phyloP scores from a whole-genome alignment of 2,113 vertebrate species.

The Colossoma macropomum region DNA sequence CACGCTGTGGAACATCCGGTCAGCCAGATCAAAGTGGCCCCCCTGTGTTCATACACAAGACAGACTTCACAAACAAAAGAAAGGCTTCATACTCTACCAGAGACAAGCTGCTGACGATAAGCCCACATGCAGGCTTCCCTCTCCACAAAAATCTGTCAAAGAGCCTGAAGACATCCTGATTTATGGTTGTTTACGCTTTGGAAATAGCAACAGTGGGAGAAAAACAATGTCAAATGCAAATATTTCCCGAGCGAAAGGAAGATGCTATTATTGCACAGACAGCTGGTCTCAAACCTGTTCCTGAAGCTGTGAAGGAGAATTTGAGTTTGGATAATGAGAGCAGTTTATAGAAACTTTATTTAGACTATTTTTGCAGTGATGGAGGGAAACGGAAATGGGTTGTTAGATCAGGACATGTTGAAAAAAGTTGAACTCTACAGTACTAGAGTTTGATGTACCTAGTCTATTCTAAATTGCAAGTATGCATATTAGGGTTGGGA shows the following conservation, averaged over 20 bases:
- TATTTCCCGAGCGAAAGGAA: neutral
- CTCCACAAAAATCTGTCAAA: neutral
- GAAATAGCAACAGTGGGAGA: slow-evolving; percentile 2
- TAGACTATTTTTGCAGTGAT: neutral
- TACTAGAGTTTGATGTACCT: no score
- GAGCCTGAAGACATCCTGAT: slow-evolving; percentile 7
- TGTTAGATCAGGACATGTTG: no score
- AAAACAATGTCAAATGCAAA: slow-evolving; percentile 34
- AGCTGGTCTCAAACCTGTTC: slow-evolving; percentile 10
- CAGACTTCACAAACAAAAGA: slow-evolving; percentile 1
- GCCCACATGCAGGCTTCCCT: neutral
- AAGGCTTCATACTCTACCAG: neutral
- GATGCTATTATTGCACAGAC: slow-evolving; percentile 6
- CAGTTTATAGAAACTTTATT: neutral
- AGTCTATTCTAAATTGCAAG: no score
- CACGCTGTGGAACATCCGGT: slow-evolving; percentile 98
- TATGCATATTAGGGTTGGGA: no score
- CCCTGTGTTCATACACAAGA: slow-evolving; percentile 76
- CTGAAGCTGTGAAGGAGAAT: neutral
- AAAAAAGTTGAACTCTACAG: no score
- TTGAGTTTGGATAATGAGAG: neutral
- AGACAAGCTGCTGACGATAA: neutral
- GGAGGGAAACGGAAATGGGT: neutral
- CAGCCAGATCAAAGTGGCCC: slow-evolving; percentile 96
- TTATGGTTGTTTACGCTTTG: neutral